Evolutionary conservation across 2,797 vertebrate genomes (phyloP).

Genomic region (Scyliorhinus canicula): DNA sequence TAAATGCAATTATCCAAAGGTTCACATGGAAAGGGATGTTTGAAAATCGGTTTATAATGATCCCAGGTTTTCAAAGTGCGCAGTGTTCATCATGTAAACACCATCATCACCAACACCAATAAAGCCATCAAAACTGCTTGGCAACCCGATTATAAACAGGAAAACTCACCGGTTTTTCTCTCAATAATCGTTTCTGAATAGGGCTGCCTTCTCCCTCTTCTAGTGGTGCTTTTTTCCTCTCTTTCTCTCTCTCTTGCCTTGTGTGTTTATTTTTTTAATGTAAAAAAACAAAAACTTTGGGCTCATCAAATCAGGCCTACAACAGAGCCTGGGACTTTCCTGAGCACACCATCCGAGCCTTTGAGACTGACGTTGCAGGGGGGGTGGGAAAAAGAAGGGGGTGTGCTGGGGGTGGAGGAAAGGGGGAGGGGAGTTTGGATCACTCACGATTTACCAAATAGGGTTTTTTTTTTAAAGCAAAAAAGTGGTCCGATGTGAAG

Average conservation of each 20-base stretch:
- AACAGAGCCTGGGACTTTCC: conserved; percentile 82
- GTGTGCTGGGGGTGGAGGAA: neutral
- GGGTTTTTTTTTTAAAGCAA: neutral
- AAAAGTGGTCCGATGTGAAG: neutral
- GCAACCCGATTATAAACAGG: conserved; percentile 37
- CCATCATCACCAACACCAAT: conserved; percentile 31
- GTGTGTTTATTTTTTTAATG: neutral
- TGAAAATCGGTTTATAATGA: conserved; percentile 16
- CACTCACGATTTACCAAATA: neutral
- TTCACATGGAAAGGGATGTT: neutral
- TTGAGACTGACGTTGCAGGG: neutral
- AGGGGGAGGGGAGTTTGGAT: neutral
- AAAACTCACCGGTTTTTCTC: conserved; percentile 35
- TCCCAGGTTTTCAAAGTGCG: conserved; percentile 6
- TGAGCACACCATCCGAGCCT: conserved; percentile 49
- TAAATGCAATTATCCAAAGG: neutral
- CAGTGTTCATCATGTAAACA: conserved; percentile 34
- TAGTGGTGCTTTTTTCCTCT: neutral
- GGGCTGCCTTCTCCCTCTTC: conserved; percentile 35
- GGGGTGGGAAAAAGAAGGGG: neutral
- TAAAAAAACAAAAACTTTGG: neutral
- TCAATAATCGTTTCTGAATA: conserved; percentile 38
- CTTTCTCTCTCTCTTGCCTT: neutral
- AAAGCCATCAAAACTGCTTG: conserved; percentile 34
- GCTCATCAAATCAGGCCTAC: conserved; percentile 70